Conservation (phyloP, 2,113 vertebrate species). For the Regulus satrapa region DNA sequence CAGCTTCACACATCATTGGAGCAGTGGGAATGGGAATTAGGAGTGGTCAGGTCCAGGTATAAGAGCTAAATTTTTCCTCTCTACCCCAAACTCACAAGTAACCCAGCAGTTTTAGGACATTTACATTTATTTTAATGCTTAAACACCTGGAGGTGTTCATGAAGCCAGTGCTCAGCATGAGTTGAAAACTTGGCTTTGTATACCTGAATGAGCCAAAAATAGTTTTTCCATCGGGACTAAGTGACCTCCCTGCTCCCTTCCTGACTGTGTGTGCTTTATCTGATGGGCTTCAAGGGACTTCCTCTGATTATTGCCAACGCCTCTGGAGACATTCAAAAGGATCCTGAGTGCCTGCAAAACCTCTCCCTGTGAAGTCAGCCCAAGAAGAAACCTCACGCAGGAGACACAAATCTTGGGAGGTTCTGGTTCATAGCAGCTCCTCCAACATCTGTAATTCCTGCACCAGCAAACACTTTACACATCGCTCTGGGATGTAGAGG, state of each 20-base stretch:
- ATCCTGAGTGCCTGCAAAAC: background rate
- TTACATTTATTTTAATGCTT: background rate
- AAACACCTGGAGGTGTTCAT: background rate
- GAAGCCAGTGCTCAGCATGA: background rate
- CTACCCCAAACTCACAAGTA: background rate
- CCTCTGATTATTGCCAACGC: background rate
- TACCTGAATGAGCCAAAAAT: background rate
- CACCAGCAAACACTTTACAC: background rate
- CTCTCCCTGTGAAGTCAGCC: constrained; percentile 31
- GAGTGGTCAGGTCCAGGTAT: background rate
- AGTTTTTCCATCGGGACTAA: background rate
- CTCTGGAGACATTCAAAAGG: constrained; percentile 1
- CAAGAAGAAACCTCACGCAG: background rate
- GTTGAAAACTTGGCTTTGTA: background rate
- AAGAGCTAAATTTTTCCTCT: background rate
- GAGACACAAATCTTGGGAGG: constrained; percentile 12
- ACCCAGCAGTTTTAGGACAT: background rate
- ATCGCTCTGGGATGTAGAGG: background rate
- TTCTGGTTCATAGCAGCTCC: background rate
- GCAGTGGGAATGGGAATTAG: background rate
- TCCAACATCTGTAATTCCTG: background rate
- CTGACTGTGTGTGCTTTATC: background rate
- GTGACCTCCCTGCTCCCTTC: background rate
- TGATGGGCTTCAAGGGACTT: background rate
- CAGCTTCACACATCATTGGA: background rate